Evolutionary conservation across 2,888 invertebrate species (phyloP), one percentile per base, ranked within the genome.

Genomic region (Micoletzkya japonica): DNA sequence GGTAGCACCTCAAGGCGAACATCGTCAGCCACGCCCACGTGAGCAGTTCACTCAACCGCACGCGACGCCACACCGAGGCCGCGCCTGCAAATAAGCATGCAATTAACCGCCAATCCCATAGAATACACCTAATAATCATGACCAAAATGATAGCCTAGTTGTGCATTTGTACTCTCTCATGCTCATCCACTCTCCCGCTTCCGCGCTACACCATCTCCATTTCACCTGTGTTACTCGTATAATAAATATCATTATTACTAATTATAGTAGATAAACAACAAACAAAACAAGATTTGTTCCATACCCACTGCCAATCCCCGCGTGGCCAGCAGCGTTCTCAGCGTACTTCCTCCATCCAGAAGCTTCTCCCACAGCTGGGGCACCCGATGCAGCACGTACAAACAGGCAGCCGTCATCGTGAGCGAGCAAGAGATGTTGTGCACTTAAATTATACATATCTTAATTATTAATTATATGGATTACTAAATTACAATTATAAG

Each of bases 1-100:
- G 84, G 76, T 82, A 86, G 10, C 88, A 77, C 76, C 88, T 87
- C 14, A 86, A 79, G 14, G 81, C 68, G 72, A 89, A 88, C 74
- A 88, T 83, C 44, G 86, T 82, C 36, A 87, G 71, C 89, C 89
- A 89, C 77, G 88, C 88, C 34, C 87, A 81, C 4, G 89, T 84
- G 69, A 89, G 85, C 76, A 89, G 88, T 20, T 87, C 83, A 6
- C 89, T 87, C 7, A 89, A 80, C 76, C 87, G 85, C 6, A 88
- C 79, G 20, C 87, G 85, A 59, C 86, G 84, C 87, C 87, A 88
- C 49, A 88, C 70, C 10, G 72, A 73, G 2, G 76, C 74, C 7
- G 71, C 71, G 4, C 81, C 81, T 75, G 36, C 28, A 14, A 20
- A 52, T 34, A 36, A 30, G 17, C 17, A 68, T 4, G 34, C 2